Evolutionary conservation across 2,113 vertebrate species (phyloP).

Genomic region (Dicerorhinus sumatrensis): DNA sequence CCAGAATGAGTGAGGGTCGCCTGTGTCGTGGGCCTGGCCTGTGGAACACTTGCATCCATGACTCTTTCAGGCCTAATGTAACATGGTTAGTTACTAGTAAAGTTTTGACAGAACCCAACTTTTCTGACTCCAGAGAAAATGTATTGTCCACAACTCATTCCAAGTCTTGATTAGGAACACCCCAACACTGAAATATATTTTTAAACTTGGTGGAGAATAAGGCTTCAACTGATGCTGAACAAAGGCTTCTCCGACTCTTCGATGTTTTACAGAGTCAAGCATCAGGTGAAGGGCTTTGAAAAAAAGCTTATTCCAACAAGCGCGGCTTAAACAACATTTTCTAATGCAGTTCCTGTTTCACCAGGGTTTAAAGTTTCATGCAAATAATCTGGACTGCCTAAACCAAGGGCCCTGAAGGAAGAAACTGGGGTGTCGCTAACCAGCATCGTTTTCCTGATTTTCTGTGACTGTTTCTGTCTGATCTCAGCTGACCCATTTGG

Average conservation of each 20-base stretch:
- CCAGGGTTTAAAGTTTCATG: neutral
- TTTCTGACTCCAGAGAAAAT: neutral
- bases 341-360: neutral
- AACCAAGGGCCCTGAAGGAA: neutral
- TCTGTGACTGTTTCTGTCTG: neutral
- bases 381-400: neutral
- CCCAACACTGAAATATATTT: neutral
- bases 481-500: neutral
- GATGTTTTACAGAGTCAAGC: neutral
- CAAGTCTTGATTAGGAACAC: neutral
- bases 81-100: neutral
- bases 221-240: neutral
- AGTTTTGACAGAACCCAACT: neutral
- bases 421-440: neutral
- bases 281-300: neutral
- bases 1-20: fast-evolving
- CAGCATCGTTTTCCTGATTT: neutral
- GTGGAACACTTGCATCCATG: fast-evolving
- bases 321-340: neutral
- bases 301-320: neutral
- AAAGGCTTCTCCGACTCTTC: neutral
- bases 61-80: neutral
- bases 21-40: fast-evolving
- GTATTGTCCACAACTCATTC: neutral
- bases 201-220: neutral